Base-by-base conservation (phyloP, 1,140 invertebrate genomes). In the Pseudomyrmex cubaensis region DNA sequence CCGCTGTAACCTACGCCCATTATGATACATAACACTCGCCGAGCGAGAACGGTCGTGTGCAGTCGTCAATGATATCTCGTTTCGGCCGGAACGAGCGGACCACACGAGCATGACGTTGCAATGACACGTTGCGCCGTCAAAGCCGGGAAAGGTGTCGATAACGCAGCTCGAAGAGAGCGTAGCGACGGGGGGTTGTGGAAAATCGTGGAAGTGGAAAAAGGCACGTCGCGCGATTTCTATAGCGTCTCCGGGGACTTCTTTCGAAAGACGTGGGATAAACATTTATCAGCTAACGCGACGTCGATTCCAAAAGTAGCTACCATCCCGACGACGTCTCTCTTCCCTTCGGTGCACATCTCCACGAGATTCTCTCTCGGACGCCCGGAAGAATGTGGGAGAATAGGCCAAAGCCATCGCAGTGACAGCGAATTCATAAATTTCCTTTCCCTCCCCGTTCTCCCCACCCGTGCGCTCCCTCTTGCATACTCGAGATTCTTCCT, bases 361-460 rank as follows among this genome's bases (percentile, higher is more conserved):
- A 25, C 25, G 50, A n/a, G 35, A 35, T 35, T 35, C 35, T 35
- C 35, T 35, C 35, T 35, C 35, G 35, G 35, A 35, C 56, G 73
- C 82, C 73, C 48, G 61, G 63, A 66, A 67, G 22, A 69, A 74
- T 72, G 44, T 25, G 44, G 13, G 52, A 46, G 59, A 48, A 59
- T 67, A 82, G 74, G 54, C 52, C 77, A 67, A 76, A 84, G 59
- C 70, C 15, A 83, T 73, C 82, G 80, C 12, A 70, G 54, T 78
- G 86, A 89, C 87, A 89, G 83, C 76, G 90, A 93, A 93, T 92
- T 93, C 92, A 93, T 93, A 93, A 93, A 92, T 93, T 90, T 90
- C 76, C 59, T 86, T 85, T 62, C 8, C 56, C 70, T 52, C 25
- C 46, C 20, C 50, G 22, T 46, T 22, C 54, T 69, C n/a, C 9